Evolutionary conservation across 2,888 invertebrate genomes (phyloP), one percentile per base, ranked within the genome.

Genomic region (Phortica okadai): DNA sequence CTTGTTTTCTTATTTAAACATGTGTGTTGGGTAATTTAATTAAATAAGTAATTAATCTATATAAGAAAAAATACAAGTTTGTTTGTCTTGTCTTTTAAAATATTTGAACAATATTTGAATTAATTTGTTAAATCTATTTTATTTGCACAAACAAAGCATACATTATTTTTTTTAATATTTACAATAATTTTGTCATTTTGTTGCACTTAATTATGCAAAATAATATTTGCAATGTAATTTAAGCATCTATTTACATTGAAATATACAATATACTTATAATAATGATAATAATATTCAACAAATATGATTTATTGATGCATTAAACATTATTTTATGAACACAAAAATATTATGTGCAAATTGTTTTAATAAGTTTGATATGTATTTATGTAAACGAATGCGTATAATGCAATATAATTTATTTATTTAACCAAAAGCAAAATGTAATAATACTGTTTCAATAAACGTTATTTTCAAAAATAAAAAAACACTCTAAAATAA

Each of bases 381-480:
- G 33, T 33, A 33, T 64, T 33, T 41, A 64, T 64, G 64, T 14
- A 64, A 33, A 33, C 25, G 11, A 11, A 33, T 64, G 6, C 25
- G 25, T 2, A 14, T 54, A 14, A 59, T 59, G 59, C 41, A 64
- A 64, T 33, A 64, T 64, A 67, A 44, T 16, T 67, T 67, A 67
- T 67, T 67, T 67, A 67, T 67, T 67, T 67, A 67, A 42, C 42
- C 42, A 67, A 67, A 8, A 42, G 41, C 41, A 67, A 67, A 14
- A 14, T 67, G 67, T 67, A 44, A 67, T 67, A 67, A 67, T 16
- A 16, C 42, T 44, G 67, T 67, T 67, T 67, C 16, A 67, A 67
- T 44, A 67, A 67, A 67, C 6, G 16, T 44, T 21, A 21, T 21
- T 44, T 67, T 10, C 7, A 67, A 67, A 16, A 21, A 21, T 0